Evolutionary conservation across 2,888 invertebrate genomes (phyloP).

Genomic region (Drosophila macrospina): DNA sequence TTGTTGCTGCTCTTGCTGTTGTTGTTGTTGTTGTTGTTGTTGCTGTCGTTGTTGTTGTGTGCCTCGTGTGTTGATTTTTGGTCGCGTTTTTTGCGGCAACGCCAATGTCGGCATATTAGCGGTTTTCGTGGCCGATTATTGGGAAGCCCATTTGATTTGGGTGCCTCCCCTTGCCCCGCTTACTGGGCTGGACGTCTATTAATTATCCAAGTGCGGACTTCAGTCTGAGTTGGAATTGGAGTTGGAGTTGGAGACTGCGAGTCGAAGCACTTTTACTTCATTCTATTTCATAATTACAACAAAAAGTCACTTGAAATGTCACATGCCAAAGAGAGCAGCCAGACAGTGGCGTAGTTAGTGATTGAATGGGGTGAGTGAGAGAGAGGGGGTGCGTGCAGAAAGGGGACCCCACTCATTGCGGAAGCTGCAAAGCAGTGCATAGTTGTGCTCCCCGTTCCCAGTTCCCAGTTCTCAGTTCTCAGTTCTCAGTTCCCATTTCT

Average conservation of each 20-base stretch:
- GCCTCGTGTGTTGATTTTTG: constrained; percentile 60
- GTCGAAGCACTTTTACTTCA: constrained; percentile 44
- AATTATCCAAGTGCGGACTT: constrained; percentile 36
- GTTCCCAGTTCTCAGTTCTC: constrained; percentile 12
- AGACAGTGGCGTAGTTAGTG: constrained; percentile 11
- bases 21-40: constrained; percentile 10
- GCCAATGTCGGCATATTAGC: constrained; percentile 75
- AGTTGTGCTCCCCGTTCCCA: constrained; percentile 22
- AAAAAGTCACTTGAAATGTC: constrained; percentile 51
- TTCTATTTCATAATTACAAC: constrained; percentile 56
- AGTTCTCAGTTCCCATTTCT: constrained; percentile 24
- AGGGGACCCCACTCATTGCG: constrained; percentile 27
- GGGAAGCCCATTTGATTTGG: constrained; percentile 68
- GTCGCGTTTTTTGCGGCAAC: constrained; percentile 57
- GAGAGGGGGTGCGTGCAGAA: background rate
- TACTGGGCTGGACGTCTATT: constrained; percentile 35
- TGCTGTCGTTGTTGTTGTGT: constrained; percentile 21
- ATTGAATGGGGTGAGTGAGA: too few relatives aligned
- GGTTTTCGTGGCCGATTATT: constrained; percentile 82
- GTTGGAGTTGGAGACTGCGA: constrained; percentile 3
- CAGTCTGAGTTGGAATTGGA: background rate
- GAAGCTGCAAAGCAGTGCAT: constrained; percentile 51
- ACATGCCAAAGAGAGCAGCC: constrained; percentile 40
- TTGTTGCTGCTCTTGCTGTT: constrained; percentile 21
- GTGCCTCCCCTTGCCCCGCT: constrained; percentile 17